Evolutionary conservation across 1,140 invertebrate species (phyloP), one percentile per base, ranked within the genome.

Genomic region (Fragariocoptes setiger): DNA sequence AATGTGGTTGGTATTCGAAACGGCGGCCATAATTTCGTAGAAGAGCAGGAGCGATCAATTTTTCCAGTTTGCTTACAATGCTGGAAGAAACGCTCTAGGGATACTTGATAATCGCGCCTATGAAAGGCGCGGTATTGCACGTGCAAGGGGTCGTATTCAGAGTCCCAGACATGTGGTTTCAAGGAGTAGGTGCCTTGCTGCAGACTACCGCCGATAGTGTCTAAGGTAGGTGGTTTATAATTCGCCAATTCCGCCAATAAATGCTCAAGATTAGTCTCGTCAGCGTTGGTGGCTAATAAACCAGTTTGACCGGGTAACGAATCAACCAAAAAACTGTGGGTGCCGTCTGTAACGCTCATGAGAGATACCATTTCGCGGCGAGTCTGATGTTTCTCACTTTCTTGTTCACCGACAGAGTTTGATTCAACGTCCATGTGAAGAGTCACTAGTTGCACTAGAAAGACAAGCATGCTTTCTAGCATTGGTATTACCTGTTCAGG

Each of bases 161-260:
- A 65, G 52, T 83, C 71, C 85, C 85, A 94, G 18, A 92, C 74
- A 18, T 66, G 61, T 21, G 74, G 47, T 56, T 77, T 77, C 8
- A 83, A 83, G 35, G 75, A 72, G 57, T 90, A 94, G 60, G 82
- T 74, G 13, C 85, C 85, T 56, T 94, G 83, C 51, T 85, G 74
- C 63, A 90, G 71, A 45, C 75, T 56, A 47, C 71, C 74, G 52
- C 69, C 70, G 1, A 8, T 31, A n/a, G 68, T 64, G 53, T 78
- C 75, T 46, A 76, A 65, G 54, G 72, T 71, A 17, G 74, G 75
- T 14, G 71, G 70, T 49, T 66, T 65, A 51, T 75, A 79, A 49
- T 75, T 69, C 4, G 74, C 71, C 12, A 76, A 65, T 66, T 71
- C 40, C 14, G 48, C 42, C 15, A 50, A 37, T 18, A 40, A 42